Evolutionary conservation across 1,140 invertebrate genomes (phyloP).

Genomic region (Stegodyphus dumicola): DNA sequence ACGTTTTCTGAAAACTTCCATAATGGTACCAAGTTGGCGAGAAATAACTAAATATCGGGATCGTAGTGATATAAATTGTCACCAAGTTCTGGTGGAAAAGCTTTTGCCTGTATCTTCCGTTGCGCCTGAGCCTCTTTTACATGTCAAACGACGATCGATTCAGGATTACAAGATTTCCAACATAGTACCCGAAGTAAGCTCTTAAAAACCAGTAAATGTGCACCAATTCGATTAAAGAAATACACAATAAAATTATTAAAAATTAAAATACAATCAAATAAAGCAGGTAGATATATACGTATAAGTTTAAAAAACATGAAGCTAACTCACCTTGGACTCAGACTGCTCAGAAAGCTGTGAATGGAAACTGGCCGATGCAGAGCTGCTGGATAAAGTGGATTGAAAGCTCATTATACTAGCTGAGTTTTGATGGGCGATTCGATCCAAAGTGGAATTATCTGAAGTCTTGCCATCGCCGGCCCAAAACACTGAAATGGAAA

Average conservation of each 20-base stretch:
- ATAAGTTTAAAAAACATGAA: no score
- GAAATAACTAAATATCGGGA: no score
- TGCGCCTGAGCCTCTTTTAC: no score
- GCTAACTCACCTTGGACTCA: conserved; percentile 26
- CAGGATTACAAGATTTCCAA: no score
- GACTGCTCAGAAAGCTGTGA: conserved; percentile 10
- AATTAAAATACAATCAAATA: not conserved
- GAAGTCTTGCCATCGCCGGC: conserved; percentile 1
- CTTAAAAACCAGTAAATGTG: not conserved
- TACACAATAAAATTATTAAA: not conserved
- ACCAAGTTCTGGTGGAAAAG: no score
- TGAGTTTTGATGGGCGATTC: conserved; percentile 13
- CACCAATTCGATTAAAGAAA: not conserved
- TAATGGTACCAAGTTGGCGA: no score
- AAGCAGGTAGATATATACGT: no score
- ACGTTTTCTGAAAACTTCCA: no score
- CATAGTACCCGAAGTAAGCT: not conserved
- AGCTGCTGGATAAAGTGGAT: conserved; percentile 9
- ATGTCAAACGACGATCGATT: no score
- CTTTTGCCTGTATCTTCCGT: no score
- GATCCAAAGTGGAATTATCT: not conserved
- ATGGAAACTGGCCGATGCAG: not conserved
- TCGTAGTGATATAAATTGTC: no score
- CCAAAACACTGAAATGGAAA: conserved; percentile 29
- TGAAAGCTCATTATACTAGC: conserved; percentile 46